Conservation (phyloP, 1,140 invertebrate species). For the Trachelipus rathkii region DNA sequence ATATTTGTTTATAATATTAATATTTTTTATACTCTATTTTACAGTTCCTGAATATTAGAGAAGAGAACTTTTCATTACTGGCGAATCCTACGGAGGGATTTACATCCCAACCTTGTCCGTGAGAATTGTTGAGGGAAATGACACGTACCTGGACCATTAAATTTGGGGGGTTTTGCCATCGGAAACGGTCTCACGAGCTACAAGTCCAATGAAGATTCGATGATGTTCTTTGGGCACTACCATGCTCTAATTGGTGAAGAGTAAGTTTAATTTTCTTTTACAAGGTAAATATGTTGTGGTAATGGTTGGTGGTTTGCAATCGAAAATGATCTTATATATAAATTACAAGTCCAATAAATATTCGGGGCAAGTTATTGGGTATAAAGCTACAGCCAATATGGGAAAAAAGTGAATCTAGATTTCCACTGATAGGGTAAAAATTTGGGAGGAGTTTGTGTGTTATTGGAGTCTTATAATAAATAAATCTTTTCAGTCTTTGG, state of each 20-base stretch:
- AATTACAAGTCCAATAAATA: too few species aligned
- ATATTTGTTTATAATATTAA: too few species aligned
- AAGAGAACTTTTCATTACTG: constrained; percentile 52
- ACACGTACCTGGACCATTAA: constrained; percentile 41
- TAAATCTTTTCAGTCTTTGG: constrained; percentile 26
- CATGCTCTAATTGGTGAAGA: constrained; percentile 54
- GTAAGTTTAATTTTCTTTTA: constrained; percentile 48
- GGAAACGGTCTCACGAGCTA: constrained; percentile 55
- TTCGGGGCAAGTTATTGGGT: too few species aligned
- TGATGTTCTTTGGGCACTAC: constrained; percentile 55
- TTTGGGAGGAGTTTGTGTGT: too few species aligned
- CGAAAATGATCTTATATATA: too few species aligned
- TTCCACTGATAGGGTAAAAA: too few species aligned
- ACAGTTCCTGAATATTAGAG: constrained; percentile 51
- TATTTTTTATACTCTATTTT: too few species aligned
- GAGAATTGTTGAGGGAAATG: constrained; percentile 51
- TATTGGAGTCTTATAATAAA: too few species aligned
- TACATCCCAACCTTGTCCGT: constrained; percentile 54
- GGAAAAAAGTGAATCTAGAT: too few species aligned
- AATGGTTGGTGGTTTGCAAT: too few species aligned
- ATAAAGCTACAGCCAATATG: too few species aligned
- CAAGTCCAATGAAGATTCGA: constrained; percentile 51
- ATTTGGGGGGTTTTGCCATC: constrained; percentile 53
- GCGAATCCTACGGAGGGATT: constrained; percentile 54
- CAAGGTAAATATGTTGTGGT: too few species aligned